Conservation (phyloP, 2,113 vertebrate genomes). For the Ictalurus furcatus region DNA sequence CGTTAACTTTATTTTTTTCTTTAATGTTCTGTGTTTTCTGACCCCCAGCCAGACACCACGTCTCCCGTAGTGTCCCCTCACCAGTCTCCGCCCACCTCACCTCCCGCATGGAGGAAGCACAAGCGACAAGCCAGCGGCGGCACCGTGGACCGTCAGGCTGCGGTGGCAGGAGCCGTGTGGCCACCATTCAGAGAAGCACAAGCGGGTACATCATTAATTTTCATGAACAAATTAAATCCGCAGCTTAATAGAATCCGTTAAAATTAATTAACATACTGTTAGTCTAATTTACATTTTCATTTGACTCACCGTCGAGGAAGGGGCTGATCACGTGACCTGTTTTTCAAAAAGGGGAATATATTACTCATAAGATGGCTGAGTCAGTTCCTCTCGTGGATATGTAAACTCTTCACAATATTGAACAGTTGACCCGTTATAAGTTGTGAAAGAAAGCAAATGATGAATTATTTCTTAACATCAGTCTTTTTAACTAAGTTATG, state of each 20-base stretch:
- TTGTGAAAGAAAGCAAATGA: neutral
- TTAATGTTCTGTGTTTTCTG: neutral
- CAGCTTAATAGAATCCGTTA: neutral
- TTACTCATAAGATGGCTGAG: neutral
- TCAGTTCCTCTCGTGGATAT: conserved; percentile 3
- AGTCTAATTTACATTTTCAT: neutral
- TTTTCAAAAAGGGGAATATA: neutral
- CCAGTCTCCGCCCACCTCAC: conserved; percentile 93
- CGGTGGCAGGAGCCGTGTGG: conserved; percentile 85
- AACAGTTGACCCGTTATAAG: neutral
- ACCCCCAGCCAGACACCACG: conserved; percentile 82
- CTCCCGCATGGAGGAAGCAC: conserved; percentile 93
- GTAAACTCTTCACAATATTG: neutral
- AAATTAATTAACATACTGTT: neutral
- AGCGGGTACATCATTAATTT: conserved; percentile 72
- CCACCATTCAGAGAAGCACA: conserved; percentile 90
- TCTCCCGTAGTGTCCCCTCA: conserved; percentile 95
- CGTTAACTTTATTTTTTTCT: no score
- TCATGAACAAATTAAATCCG: neutral
- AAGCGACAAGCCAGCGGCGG: conserved; percentile 92
- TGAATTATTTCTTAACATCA: neutral
- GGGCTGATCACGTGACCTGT: neutral
- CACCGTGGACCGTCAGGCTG: conserved; percentile 79
- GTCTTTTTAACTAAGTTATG: neutral
- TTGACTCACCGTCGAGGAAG: neutral